Base-by-base conservation (phyloP, 2,888 invertebrate species). In the Cosmopolites sordidus region DNA sequence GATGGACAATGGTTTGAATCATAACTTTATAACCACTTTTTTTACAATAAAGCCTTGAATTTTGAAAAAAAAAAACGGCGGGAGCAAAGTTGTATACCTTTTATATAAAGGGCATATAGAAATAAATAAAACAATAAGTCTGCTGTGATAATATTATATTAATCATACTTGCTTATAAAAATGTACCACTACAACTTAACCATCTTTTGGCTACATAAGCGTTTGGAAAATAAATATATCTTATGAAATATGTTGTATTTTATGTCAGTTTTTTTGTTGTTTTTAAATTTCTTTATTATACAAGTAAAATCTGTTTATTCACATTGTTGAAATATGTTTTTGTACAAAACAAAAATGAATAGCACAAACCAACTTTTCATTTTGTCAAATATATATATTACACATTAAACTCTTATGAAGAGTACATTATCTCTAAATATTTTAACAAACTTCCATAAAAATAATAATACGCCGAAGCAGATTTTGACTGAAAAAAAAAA, bases 371-470 rank as follows among this genome's bases (percentile, higher is more conserved):
- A 56, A 60, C 58, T 59, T n/a, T 53, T 58, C 56, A 59, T 54
- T 58, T 60, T 62, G 48, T 58, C 48, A 37, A 50, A 50, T 61
- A 61, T 62, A n/a, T n/a, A 61, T 59, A 49, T 58, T 64, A 64
- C 60, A 63, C 51, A 58, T 55, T 48, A 58, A 61, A 64, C 65
- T 66, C 65, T 66, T 66, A 66, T 66, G 59, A 66, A 66, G 65
- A 66, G 65, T 66, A 66, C 61, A 16, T n/a, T 3, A 11, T 33
- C 29, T 40, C 4, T 16, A 14, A 40, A 40, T 14, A 16, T 16
- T 14, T 40, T 38, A 38, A 12, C 12, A 38, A 38, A 14, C 8
- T 12, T 11, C 5, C 40, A 12, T 16, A 40, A 40, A 16, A 16
- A 16, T 4, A 40, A 40, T 40, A 40, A 40, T 40, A 40, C 33